phyloP scores from a whole-genome alignment of 2,797 vertebrate species.

The Lagocephalus sceleratus region DNA sequence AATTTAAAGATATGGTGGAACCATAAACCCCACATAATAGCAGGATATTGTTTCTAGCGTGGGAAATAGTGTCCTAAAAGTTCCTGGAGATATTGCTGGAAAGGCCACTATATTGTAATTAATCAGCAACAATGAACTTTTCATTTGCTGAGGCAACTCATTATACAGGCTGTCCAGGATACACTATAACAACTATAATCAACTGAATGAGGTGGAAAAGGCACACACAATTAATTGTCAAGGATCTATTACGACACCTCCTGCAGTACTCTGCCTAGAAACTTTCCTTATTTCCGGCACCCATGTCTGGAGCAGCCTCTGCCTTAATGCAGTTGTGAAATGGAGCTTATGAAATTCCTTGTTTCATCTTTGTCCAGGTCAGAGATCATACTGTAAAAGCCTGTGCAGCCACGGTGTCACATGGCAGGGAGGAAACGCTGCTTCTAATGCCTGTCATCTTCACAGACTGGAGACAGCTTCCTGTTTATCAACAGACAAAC shows the following conservation, averaged over 20 bases:
- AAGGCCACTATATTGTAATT: too few species aligned
- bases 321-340: constrained; percentile 26
- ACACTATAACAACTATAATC: neutral
- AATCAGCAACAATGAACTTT: too few species aligned
- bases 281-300: constrained; percentile 19
- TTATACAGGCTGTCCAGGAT: neutral
- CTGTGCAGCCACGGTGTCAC: constrained; percentile 43
- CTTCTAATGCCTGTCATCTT: constrained; percentile 63
- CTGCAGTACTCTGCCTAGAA: constrained; percentile 7
- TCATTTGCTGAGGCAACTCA: too few species aligned
- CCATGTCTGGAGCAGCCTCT: constrained; percentile 20
- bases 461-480: constrained; percentile 43
- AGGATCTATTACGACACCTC: constrained; percentile 19
- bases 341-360: constrained; percentile 31
- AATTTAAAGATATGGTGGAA: too few species aligned
- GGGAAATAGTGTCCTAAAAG: too few species aligned
- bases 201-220: constrained; percentile 12
- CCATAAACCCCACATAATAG: too few species aligned
- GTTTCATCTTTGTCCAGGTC: constrained; percentile 31
- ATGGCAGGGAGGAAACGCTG: constrained; percentile 58
- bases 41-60: too few species aligned
- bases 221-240: constrained; percentile 19
- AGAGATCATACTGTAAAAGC: constrained; percentile 30
- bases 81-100: too few species aligned
- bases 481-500: constrained; percentile 51